phyloP scores from a whole-genome alignment of 2,113 vertebrate species.

The Mus spicilegus region DNA sequence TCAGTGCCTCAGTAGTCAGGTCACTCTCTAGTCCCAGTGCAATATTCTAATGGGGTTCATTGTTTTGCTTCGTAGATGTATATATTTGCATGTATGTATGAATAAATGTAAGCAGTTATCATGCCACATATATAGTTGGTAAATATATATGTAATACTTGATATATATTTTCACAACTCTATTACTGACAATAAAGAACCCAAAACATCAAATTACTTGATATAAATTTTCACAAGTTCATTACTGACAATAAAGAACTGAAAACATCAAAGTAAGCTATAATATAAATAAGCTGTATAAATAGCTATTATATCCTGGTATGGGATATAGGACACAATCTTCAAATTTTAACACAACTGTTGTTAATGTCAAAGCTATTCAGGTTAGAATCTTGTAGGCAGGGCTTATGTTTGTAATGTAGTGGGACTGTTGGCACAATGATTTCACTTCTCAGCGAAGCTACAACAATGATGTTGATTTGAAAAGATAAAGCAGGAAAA shows the following conservation, averaged over 20 bases:
- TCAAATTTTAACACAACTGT: conserved; percentile 25
- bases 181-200: background rate
- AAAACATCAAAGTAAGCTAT: background rate
- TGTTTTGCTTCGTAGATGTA: background rate
- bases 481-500: background rate
- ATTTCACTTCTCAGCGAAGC: background rate
- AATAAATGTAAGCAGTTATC: background rate
- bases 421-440: background rate
- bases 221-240: background rate
- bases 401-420: background rate
- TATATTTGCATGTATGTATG: background rate
- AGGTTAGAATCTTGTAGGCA: background rate
- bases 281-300: background rate
- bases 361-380: background rate
- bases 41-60: background rate
- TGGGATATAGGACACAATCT: background rate
- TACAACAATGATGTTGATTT: background rate
- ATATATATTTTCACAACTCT: background rate
- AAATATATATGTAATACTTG: background rate
- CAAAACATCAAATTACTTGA: background rate
- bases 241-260: background rate
- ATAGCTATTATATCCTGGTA: background rate
- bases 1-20: background rate
- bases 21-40: background rate
- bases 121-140: background rate